Conservation (phyloP, 2,888 invertebrate genomes). For the Galerucella nymphaeae region DNA sequence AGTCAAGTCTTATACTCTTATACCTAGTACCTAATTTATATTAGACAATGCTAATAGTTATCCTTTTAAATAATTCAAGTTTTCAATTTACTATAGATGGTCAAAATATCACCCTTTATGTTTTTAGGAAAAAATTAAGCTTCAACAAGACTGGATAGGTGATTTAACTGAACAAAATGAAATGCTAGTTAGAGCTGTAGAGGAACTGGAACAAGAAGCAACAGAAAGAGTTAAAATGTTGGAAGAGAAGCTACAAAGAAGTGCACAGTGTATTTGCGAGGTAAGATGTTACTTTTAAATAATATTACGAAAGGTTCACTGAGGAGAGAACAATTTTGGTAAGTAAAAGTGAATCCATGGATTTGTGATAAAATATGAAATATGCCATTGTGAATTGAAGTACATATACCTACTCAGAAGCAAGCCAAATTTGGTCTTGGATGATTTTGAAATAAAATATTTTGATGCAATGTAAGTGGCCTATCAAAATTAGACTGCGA, state of each 20-base stretch:
- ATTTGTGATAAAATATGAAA: too few species aligned
- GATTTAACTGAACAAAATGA: slow-evolving; percentile 77
- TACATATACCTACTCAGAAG: too few species aligned
- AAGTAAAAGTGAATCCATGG: too few species aligned
- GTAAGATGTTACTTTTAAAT: slow-evolving; percentile 48
- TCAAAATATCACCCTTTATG: background rate
- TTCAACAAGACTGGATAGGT: slow-evolving; percentile 74
- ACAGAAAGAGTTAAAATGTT: slow-evolving; percentile 69
- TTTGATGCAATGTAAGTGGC: slow-evolving; percentile 39
- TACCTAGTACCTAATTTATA: too few species aligned
- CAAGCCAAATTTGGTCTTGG: too few species aligned
- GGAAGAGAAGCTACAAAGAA: slow-evolving; percentile 67
- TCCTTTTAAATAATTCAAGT: too few species aligned
- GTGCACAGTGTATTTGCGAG: slow-evolving; percentile 62
- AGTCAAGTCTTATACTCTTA: too few species aligned
- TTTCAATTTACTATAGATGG: too few species aligned
- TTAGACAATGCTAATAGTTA: too few species aligned
- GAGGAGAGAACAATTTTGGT: too few species aligned
- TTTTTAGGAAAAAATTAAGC: slow-evolving; percentile 72
- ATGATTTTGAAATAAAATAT: background rate
- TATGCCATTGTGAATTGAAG: too few species aligned
- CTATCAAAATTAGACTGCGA: background rate
- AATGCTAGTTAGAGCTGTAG: slow-evolving; percentile 74
- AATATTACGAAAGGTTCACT: background rate
- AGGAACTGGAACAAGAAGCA: slow-evolving; percentile 76